phyloP scores from a whole-genome alignment of 2,888 invertebrate genomes.

The Ommatoiulus sabulosus region DNA sequence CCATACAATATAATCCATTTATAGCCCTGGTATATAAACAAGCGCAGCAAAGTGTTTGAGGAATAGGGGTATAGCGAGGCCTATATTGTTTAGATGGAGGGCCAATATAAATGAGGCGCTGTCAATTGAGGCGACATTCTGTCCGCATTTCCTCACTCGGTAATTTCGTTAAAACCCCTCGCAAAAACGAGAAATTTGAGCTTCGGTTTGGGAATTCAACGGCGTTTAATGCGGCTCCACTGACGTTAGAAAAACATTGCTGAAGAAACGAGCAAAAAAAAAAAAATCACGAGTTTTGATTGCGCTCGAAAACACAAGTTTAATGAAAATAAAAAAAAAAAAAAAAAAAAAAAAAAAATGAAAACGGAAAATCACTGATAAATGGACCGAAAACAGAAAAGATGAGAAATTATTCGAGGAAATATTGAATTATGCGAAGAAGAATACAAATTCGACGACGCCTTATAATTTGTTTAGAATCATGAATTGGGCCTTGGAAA shows the following conservation, averaged over 20 bases:
- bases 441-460: neutral
- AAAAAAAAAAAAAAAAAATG: too few relatives aligned
- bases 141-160: slow-evolving; percentile 27
- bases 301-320: slow-evolving; percentile 10
- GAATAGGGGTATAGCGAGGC: neutral
- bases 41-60: slow-evolving; percentile 5
- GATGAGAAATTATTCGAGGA: neutral
- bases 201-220: slow-evolving; percentile 18
- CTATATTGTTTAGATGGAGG: slow-evolving; percentile 23
- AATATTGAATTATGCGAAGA: neutral
- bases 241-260: neutral
- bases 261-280: neutral
- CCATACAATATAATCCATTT: slow-evolving; percentile 26
- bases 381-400: neutral
- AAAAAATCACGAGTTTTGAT: neutral
- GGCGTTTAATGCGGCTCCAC: neutral
- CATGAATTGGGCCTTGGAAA: too few relatives aligned
- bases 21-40: slow-evolving; percentile 34
- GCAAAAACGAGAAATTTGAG: slow-evolving; percentile 34
- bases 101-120: slow-evolving; percentile 34
- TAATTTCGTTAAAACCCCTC: slow-evolving; percentile 34
- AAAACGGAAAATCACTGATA: too few relatives aligned
- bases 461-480: too few relatives aligned
- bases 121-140: slow-evolving; percentile 23
- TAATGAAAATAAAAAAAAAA: too few relatives aligned